These are phyloP conservation scores for Orius insidiosus DNA, from an alignment of 1,140 invertebrate genomes.

Conservation along the genomic window DNA sequence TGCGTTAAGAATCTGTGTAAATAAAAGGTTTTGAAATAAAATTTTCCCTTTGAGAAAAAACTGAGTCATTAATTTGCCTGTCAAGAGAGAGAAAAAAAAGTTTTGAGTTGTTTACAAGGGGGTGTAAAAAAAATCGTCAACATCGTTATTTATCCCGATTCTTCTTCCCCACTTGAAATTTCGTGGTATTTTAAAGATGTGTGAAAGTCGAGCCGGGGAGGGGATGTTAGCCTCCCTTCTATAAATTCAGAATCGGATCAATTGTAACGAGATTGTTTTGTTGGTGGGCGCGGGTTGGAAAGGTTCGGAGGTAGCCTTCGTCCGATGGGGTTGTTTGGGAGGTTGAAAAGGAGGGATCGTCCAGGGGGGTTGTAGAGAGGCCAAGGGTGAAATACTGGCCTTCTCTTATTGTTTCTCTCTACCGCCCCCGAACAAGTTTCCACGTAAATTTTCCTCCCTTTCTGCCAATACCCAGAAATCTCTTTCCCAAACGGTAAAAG, in stretches of 20 bases:
- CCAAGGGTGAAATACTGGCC: conserved; percentile 1
- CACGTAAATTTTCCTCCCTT: conserved; percentile 3
- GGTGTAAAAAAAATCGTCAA: no score
- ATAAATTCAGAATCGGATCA: conserved; percentile 7
- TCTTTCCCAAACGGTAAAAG: background rate
- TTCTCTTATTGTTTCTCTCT: conserved; percentile 7
- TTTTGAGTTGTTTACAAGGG: no score
- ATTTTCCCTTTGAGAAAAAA: no score
- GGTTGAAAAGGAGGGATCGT: background rate
- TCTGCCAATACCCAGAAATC: background rate
- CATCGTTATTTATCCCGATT: no score
- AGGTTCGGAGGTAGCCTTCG: background rate
- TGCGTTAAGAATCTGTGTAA: no score
- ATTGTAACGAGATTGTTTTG: conserved; percentile 9
- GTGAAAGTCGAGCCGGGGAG: no score
- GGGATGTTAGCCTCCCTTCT: no score
- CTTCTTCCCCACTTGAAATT: no score
- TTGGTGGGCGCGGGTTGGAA: conserved; percentile 1
- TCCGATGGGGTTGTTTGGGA: background rate
- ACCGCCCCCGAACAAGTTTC: conserved; percentile 2
- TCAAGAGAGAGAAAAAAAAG: no score
- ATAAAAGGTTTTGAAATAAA: no score
- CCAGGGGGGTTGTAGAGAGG: background rate
- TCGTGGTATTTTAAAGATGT: no score
- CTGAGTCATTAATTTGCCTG: no score